phyloP scores from a whole-genome alignment of 2,113 vertebrate genomes.

The Rhinoderma darwinii region DNA sequence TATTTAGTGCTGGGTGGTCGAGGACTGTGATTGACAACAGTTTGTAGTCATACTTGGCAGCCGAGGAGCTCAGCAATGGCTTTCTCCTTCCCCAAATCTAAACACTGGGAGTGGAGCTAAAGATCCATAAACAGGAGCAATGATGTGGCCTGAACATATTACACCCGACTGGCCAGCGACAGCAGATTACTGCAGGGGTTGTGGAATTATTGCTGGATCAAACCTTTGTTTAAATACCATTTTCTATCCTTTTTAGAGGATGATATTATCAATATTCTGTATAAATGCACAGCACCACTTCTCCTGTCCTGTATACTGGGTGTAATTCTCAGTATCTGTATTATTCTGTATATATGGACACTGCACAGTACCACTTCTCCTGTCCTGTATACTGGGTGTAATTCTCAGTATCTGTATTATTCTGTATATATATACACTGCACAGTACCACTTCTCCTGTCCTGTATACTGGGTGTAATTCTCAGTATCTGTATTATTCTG shows the following conservation, averaged over 20 bases:
- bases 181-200: too few relatives aligned
- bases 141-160: not conserved
- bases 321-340: too few relatives aligned
- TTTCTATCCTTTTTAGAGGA: too few relatives aligned
- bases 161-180: too few relatives aligned
- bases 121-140: not conserved
- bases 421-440: not conserved
- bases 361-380: not conserved
- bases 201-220: too few relatives aligned
- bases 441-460: not conserved
- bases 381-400: not conserved
- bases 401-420: not conserved
- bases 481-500: too few relatives aligned
- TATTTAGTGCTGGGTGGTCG: not conserved
- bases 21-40: not conserved
- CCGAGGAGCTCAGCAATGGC: not conserved
- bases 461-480: not conserved
- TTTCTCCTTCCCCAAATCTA: not conserved
- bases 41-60: not conserved
- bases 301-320: too few relatives aligned
- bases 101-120: not conserved
- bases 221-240: too few relatives aligned
- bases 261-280: too few relatives aligned
- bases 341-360: not conserved
- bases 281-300: too few relatives aligned